Evolutionary conservation across 2,113 vertebrate genomes (phyloP).

Genomic region (Entomyzon cyanotis): DNA sequence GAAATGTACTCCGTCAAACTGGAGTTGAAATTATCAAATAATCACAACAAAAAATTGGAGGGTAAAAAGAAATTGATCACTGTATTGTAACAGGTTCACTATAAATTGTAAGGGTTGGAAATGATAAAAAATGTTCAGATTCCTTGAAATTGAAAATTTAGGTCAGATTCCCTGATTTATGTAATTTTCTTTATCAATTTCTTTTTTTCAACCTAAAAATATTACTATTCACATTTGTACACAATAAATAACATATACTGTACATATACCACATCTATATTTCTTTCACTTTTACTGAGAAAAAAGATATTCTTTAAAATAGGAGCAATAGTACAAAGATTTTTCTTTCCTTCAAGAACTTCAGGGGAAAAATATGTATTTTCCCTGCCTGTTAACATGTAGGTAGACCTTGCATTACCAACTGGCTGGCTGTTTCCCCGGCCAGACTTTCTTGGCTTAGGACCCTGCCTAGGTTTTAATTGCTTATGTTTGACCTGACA

Average conservation of each 20-base stretch:
- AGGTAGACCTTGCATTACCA: neutral
- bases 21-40: neutral
- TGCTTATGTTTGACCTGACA: neutral
- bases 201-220: neutral
- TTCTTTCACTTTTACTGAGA: neutral
- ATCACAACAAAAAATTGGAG: neutral
- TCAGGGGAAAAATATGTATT: neutral
- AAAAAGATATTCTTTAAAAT: neutral
- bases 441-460: neutral
- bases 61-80: neutral
- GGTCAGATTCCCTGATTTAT: neutral
- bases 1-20: neutral
- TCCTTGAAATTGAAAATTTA: neutral
- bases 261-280: neutral
- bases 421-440: neutral
- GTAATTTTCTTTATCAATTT: neutral
- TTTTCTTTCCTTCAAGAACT: neutral
- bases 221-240: neutral
- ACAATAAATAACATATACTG: neutral
- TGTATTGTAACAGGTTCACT: neutral
- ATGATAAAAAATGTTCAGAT: neutral
- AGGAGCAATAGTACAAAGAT: neutral
- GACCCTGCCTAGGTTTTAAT: conserved; percentile 6
- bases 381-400: neutral
- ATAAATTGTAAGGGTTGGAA: neutral